phyloP scores from a whole-genome alignment of 2,797 vertebrate species.

The Galaxias olidus region DNA sequence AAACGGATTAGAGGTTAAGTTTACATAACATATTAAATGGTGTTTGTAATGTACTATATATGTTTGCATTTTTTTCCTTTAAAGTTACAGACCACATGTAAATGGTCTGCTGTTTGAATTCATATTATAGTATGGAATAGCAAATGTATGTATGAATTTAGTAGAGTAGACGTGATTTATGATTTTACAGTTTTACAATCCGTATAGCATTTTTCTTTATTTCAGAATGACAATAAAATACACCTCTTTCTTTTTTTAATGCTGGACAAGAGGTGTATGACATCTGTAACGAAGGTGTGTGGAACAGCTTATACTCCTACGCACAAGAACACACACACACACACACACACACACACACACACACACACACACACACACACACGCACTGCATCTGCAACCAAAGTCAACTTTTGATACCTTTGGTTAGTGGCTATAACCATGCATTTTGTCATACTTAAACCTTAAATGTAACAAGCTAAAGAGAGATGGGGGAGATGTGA shows the following conservation, averaged over 20 bases:
- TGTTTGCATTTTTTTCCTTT: too few species aligned
- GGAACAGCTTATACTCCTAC: constrained; percentile 48
- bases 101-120: too few species aligned
- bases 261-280: constrained; percentile 76
- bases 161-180: background rate
- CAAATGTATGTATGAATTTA: too few species aligned
- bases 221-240: constrained; percentile 57
- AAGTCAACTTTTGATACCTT: background rate
- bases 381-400: background rate
- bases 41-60: too few species aligned
- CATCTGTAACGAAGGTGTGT: constrained; percentile 77
- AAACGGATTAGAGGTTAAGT: too few species aligned
- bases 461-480: background rate
- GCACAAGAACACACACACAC: constrained; percentile 9
- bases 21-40: too few species aligned
- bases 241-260: constrained; percentile 66
- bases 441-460: constrained; percentile 1
- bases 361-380: constrained; percentile 2
- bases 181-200: constrained; percentile 12
- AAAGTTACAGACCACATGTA: too few species aligned
- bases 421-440: background rate
- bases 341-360: constrained; percentile 11
- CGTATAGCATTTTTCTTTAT: constrained; percentile 26
- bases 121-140: too few species aligned
- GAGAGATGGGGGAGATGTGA: constrained; percentile 4